phyloP scores from a whole-genome alignment of 2,797 vertebrate species.

The Xiphorhynchus erythropygius region DNA sequence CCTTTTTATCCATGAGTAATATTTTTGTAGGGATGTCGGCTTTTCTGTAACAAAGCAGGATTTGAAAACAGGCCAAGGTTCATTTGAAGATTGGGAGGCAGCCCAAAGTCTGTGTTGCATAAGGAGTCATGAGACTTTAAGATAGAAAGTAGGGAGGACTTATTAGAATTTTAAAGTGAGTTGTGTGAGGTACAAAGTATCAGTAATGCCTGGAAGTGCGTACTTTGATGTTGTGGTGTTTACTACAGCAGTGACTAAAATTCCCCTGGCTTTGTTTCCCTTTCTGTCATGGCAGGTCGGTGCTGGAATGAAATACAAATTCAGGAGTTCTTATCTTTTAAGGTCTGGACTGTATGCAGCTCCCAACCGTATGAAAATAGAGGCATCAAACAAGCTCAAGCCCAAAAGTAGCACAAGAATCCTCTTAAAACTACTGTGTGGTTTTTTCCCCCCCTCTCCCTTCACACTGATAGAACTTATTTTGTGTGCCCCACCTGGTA shows the following conservation, averaged over 20 bases:
- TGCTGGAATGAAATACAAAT: background rate
- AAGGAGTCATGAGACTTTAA: constrained; percentile 54
- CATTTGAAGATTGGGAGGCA: constrained; percentile 23
- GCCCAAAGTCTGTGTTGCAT: background rate
- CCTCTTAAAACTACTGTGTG: background rate
- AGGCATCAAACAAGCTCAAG: background rate
- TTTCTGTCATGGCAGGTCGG: background rate
- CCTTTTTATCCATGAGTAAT: background rate
- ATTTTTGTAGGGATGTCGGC: rapidly evolving
- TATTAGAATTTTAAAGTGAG: constrained; percentile 55
- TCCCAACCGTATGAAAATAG: background rate
- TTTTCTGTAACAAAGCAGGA: background rate
- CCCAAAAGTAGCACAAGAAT: background rate
- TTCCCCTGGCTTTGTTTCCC: background rate
- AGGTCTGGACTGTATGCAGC: background rate
- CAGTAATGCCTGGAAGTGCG: constrained; percentile 9
- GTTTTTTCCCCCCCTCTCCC: rapidly evolving
- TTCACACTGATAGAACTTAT: background rate
- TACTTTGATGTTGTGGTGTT: constrained; percentile 48
- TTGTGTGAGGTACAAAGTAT: constrained; percentile 2
- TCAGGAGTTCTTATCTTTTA: background rate
- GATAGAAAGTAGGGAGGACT: background rate
- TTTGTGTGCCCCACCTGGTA: background rate
- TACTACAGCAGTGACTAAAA: background rate
- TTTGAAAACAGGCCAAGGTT: background rate